Base-by-base conservation (phyloP, 2,113 vertebrate species). In the Steatornis caripensis region DNA sequence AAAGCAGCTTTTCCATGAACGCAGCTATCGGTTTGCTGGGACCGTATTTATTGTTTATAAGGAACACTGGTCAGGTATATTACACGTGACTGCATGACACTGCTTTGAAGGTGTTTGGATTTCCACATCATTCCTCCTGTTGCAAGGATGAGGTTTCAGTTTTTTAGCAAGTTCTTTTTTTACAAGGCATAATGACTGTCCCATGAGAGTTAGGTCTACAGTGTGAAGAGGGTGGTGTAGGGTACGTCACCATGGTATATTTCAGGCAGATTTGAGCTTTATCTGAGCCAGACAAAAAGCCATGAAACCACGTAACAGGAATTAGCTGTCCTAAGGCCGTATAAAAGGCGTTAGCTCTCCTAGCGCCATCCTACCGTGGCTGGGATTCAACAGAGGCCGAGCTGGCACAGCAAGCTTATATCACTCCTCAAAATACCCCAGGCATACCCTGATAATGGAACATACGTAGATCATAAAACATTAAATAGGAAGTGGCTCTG, bases 381-480 rank as follows among this genome's bases (percentile, higher is more conserved):
- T 96, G 39, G 71, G 60, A 71, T 82, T 78, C 65, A 82, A 71
- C n/a, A 65, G 69, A 75, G 27, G 51, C 34, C 68, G 74, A 87
- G 84, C 74, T 82, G 84, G 93, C 65, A 79, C 84, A 79, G 77
- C 87, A 89, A 91, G 84, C 53, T 92, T 85, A 82, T 65, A 87
- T 43, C 77, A 26, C 54, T 80, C 79, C 48, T 94, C 74, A 90
- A 77, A 81, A 49, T 62, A 72, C 48, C 78, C 89, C 43, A 48
- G 77, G 60, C 77, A 84, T 71, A 82, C 53, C 60, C 89, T 82
- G 65, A 68, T 22, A 84, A 80, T 8, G 43, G 75, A 88, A 74
- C 65, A 84, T 24, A 78, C 90, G 88, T 71, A 90, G 60, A 23
- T 75, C 39, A 84, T 69, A 79, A 94, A 95, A 76, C 37, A 93